A percentile compares a stretch with the other conserved stretches of the same genome.
Conservation (phyloP, 2,888 invertebrate species). For the Helicoverpa assulta region DNA sequence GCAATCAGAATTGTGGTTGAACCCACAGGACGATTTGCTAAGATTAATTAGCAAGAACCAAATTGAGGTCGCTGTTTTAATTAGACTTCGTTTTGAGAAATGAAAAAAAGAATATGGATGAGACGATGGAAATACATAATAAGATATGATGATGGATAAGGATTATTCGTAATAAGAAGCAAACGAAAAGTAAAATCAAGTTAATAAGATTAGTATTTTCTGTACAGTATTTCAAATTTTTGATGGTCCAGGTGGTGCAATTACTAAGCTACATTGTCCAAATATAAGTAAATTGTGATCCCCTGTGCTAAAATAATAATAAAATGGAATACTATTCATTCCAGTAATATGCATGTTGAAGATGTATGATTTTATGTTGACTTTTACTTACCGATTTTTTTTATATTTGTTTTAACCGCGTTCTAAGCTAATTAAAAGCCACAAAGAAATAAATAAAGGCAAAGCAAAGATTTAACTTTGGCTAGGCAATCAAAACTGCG, state of each 20-base stretch:
- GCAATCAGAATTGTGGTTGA: conserved; percentile 76
- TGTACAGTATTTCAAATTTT: too few relatives aligned
- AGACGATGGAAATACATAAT: conserved; percentile 33
- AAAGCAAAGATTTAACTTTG: conserved; percentile 33
- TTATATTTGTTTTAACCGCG: too few relatives aligned
- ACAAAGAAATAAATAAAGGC: conserved; percentile 25
- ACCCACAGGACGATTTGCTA: conserved; percentile 74
- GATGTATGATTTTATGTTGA: too few relatives aligned
- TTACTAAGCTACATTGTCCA: too few relatives aligned
- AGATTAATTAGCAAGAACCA: conserved; percentile 81
- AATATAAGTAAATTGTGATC: too few relatives aligned
- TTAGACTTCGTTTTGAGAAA: conserved; percentile 49
- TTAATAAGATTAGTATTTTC: too few relatives aligned
- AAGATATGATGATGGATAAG: conserved; percentile 4
- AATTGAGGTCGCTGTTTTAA: conserved; percentile 60
- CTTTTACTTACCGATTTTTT: too few relatives aligned
- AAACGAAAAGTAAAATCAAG: background rate
- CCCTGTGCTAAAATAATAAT: too few relatives aligned
- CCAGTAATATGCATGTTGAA: too few relatives aligned
- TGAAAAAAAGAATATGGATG: conserved; percentile 40
- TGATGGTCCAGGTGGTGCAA: too few relatives aligned
- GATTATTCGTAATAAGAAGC: background rate
- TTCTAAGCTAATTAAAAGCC: conserved; percentile 2
- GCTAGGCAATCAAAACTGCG: conserved; percentile 45
- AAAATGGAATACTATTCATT: too few relatives aligned